Evolutionary conservation across 2,797 vertebrate species (phyloP).

Genomic region (Mormyrops attenuatus): DNA sequence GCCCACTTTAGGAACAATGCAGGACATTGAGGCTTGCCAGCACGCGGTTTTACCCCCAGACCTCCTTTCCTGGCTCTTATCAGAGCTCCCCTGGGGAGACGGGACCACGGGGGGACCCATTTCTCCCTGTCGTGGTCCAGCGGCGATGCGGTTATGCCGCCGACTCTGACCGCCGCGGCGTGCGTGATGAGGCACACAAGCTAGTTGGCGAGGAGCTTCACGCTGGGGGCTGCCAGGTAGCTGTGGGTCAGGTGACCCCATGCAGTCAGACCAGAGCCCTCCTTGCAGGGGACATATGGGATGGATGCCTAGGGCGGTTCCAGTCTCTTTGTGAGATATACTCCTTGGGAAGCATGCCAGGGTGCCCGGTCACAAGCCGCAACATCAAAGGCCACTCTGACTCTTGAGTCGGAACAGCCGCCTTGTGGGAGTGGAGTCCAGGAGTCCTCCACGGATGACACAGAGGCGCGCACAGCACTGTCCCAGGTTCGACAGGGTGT

Average conservation of each 20-base stretch:
- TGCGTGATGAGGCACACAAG: neutral
- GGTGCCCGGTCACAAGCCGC: neutral
- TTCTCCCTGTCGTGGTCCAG: neutral
- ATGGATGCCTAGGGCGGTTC: neutral
- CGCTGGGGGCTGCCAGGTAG: neutral
- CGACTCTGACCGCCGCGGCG: neutral
- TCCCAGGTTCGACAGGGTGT: neutral
- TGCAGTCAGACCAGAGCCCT: neutral
- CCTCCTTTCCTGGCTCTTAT: slow-evolving; percentile 10
- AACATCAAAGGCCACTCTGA: neutral
- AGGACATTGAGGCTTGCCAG: slow-evolving; percentile 6
- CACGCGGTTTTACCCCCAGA: neutral
- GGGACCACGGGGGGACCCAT: neutral
- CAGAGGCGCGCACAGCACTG: neutral
- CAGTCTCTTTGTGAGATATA: neutral
- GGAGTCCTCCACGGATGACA: neutral
- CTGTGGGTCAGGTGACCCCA: neutral
- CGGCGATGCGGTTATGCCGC: neutral
- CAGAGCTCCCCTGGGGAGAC: neutral
- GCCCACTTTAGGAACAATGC: neutral
- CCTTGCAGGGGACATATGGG: neutral
- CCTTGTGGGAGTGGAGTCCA: neutral
- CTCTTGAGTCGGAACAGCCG: too few relatives aligned
- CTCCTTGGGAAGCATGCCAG: neutral
- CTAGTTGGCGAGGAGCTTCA: neutral